Evolutionary conservation across 2,797 vertebrate genomes (phyloP), one percentile per base, ranked within the genome.

Genomic region (Platalea minor): DNA sequence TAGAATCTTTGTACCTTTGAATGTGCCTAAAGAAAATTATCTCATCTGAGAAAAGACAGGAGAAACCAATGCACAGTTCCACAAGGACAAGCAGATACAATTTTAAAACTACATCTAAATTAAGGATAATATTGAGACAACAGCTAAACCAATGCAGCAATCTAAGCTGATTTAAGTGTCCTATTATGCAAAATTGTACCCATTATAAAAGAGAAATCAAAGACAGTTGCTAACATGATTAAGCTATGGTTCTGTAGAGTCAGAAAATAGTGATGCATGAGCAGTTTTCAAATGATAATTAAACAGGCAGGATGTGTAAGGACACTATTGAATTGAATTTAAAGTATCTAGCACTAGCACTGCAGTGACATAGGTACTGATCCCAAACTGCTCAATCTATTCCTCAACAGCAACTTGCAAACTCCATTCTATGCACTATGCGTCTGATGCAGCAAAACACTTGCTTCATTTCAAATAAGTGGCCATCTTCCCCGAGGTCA

Each of bases 161-260:
- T 81, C 21, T 24, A 90, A 75, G 43, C 15, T 10, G 24, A 41
- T 88, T 59, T 67, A 75, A 63, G 14, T 56, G 26, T 43, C 25
- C 24, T 73, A 31, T 75, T 88, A 78, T 68, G 37, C 33, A 64
- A 80, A 88, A 67, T 35, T 50, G 33, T 64, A 63, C 43, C 53
- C 53, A 46, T 75, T 75, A 63, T 59, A 72, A 88, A 68, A 59
- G 23, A 85, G 48, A 93, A 92, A 75, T 75, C 21, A 46, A 78
- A 75, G 57, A 54, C 13, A 74, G 37, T 50, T 82, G 10, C 23
- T 92, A 73, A 72, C 28, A 31, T 43, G 23, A 39, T 67, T 92
- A 85, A 70, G 17, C 31, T 70, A 29, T 19, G 33, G 23, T 59
- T 87, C 65, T 77, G 39, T 46, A 39, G 28, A 39, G 16, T 80